Base-by-base conservation (phyloP, 2,797 vertebrate species). In the Fundulus diaphanus region DNA sequence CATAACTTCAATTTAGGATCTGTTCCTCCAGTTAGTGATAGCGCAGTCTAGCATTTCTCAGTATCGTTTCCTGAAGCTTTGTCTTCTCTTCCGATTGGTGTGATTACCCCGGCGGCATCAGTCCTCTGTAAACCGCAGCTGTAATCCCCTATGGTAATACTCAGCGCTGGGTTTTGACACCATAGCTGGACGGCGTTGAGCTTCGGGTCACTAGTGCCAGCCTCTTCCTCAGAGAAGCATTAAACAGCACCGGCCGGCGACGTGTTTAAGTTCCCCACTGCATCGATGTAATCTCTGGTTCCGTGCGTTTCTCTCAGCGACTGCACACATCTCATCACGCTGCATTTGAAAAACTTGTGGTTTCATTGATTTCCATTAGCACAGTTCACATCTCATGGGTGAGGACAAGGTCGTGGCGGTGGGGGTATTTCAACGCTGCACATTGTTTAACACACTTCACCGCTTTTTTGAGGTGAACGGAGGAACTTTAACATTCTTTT, bases 321-420 rank as follows among this genome's bases (percentile, higher is more conserved):
- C 86, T 86, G 90, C 89, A 88, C 79, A 93, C 87, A 92, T 93
- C 88, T 94, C 89, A 93, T 93, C 91, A 93, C 76, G 89, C 68
- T 81, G 74, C 81, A 87, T 92, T 91, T 92, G 70, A 93, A 95
- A 95, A 88, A 88, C 91, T 89, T 89, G 76, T 70, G 83, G 76
- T 91, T 92, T 87, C 83, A 95, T 93, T 92, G 94, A 94, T 94
- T 95, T 94, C 93, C 90, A 92, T 92, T 92, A 88, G 75, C 70
- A 57, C 80, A 74, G 84, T 82, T 90, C 77, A 82, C 72, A 63
- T 88, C 85, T 79, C 74, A 8, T 74, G 82, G 90, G 87, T 74
- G 73, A 78, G 68, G 80, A 79, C 52, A 33, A n/a, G 65, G 79
- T 82, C 68, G 46, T 27, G 22, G 65, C 77, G 78, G 86, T 81